Evolutionary conservation across 2,888 invertebrate species (phyloP).

Genomic region (Timema cristinae): DNA sequence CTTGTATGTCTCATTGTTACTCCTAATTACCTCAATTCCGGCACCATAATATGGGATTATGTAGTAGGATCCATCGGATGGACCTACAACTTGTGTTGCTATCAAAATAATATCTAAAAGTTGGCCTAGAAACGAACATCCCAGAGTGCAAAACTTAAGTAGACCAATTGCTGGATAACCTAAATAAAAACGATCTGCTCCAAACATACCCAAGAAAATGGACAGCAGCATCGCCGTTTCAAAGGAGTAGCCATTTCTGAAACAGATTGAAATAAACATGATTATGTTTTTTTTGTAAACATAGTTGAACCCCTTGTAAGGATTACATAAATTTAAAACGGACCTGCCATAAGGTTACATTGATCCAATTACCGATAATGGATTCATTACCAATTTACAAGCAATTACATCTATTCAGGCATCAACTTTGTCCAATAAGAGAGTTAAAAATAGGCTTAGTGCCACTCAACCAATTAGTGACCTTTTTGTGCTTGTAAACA

Average conservation of each 20-base stretch:
- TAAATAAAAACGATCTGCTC: constrained; percentile 95
- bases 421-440: no score
- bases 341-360: no score
- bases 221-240: constrained; percentile 90
- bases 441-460: no score
- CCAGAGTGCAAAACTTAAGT: constrained; percentile 91
- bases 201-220: constrained; percentile 97
- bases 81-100: constrained; percentile 89
- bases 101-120: constrained; percentile 92
- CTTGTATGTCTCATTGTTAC: constrained; percentile 80
- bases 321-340: no score
- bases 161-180: constrained; percentile 96
- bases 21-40: constrained; percentile 70
- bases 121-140: constrained; percentile 95
- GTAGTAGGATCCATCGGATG: constrained; percentile 92
- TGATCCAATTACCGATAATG: no score
- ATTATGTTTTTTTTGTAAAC: neutral
- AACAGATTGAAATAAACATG: constrained; percentile 36
- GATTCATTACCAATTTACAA: no score
- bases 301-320: no score
- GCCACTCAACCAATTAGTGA: no score
- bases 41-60: constrained; percentile 93
- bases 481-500: no score
- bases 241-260: constrained; percentile 89
- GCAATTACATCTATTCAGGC: no score